Evolutionary conservation across 2,888 invertebrate species (phyloP).

Genomic region (Harpagoxenus sublaevis): DNA sequence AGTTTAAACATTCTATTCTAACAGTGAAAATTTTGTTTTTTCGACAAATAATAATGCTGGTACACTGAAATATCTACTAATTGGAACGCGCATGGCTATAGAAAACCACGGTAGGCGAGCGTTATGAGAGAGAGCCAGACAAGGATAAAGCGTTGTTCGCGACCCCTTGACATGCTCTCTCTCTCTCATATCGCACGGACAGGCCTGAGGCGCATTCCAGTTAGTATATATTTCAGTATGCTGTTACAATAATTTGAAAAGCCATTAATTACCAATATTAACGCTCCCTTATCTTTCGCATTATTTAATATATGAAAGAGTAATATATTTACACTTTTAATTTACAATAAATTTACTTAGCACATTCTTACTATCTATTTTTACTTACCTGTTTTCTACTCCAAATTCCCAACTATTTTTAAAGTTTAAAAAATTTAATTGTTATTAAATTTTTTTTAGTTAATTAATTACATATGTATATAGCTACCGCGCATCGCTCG

Average conservation of each 20-base stretch:
- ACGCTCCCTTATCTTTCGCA: background rate
- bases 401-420: background rate
- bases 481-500: too few relatives aligned
- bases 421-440: background rate
- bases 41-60: background rate
- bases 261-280: background rate
- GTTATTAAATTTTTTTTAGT: background rate
- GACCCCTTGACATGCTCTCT: too few relatives aligned
- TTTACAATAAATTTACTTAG: background rate
- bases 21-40: background rate
- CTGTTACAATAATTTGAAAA: background rate
- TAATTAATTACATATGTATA: too few relatives aligned
- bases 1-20: background rate
- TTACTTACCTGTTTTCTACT: too few relatives aligned
- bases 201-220: too few relatives aligned
- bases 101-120: too few relatives aligned
- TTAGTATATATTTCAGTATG: background rate
- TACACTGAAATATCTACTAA: too few relatives aligned
- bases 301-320: background rate
- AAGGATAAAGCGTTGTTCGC: too few relatives aligned
- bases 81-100: too few relatives aligned
- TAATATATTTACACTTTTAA: background rate
- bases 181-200: too few relatives aligned
- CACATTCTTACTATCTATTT: background rate
- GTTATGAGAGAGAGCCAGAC: too few relatives aligned